Base-by-base conservation (phyloP, 1,140 invertebrate species). In the Sarcophaga bullata region DNA sequence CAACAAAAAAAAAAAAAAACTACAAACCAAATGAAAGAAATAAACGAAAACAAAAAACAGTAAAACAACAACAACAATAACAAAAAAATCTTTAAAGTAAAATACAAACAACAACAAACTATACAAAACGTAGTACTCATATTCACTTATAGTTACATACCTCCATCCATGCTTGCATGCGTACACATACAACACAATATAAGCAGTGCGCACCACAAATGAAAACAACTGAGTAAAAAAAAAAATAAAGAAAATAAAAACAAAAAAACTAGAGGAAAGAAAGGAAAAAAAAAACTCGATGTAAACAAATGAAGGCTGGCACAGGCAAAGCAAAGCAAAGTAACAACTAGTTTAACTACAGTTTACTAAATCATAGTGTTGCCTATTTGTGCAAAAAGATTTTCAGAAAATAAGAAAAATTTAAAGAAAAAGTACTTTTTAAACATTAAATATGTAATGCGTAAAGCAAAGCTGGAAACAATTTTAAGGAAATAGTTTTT, bases 261-360 rank as follows among this genome's bases (percentile, higher is more conserved):
- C 13, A 58, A 58, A 6, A n/a, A 58, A 58, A 13, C 11, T 7
- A 58, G 54, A 58, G 54, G n/a, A 13, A 58, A 58, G 50, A 52
- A 52, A 9, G 13, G 6, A 52, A 52, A 52, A 13, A 52, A 62
- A 11, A 68, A 68, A 68, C 7, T 19, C 62, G 62, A 68, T 68
- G 62, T 68, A 68, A 68, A 68, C 62, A 68, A 68, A 68, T 68
- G 62, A 68, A 68, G 62, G 62, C 62, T 68, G 62, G 25, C 25
- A 68, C 62, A 68, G 62, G n/a, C 17, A 25, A 37, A 68, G 62
- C 19, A 68, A 68, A 19, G 62, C 62, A 25, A 37, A 68, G 62
- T 17, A 68, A 68, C 62, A 68, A 68, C 62, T 68, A 68, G 58
- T n/a, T 5, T 19, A 68, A 68, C 62, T 25, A 68, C 10, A 68